phyloP scores from a whole-genome alignment of 2,888 invertebrate species.

The Aphidoletes aphidimyza region DNA sequence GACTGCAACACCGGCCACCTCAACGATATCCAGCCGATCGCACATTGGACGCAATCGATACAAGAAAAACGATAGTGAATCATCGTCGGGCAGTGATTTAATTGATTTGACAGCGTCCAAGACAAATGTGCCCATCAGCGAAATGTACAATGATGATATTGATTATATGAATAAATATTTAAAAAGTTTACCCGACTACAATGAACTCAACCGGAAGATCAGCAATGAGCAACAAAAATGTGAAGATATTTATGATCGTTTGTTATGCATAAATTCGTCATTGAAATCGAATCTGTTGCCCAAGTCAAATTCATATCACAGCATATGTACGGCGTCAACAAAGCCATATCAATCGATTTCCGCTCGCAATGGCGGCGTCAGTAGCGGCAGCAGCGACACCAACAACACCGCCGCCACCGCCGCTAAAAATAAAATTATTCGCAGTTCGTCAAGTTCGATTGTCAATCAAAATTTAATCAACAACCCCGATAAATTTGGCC shows the following conservation, averaged over 20 bases:
- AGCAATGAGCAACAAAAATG: slow-evolving; percentile 66
- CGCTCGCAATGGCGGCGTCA: background rate
- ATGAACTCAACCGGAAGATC: slow-evolving; percentile 65
- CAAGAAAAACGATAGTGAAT: background rate
- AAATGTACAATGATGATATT: slow-evolving; percentile 66
- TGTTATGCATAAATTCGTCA: slow-evolving; percentile 60
- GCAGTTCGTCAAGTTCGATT: slow-evolving; percentile 65
- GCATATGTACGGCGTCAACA: slow-evolving; percentile 59
- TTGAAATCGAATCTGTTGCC: slow-evolving; percentile 60
- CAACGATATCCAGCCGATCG: background rate
- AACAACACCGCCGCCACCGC: too few relatives aligned
- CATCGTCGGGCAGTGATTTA: slow-evolving; percentile 28
- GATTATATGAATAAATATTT: slow-evolving; percentile 67
- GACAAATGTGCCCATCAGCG: slow-evolving; percentile 56
- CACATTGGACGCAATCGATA: background rate
- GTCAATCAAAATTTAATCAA: slow-evolving; percentile 57
- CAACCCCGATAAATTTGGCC: slow-evolving; percentile 31
- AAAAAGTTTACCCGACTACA: slow-evolving; percentile 66
- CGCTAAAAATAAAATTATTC: slow-evolving; percentile 60
- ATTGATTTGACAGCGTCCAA: slow-evolving; percentile 42
- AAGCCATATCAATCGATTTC: slow-evolving; percentile 28
- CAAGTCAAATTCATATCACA: slow-evolving; percentile 65
- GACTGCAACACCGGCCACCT: background rate
- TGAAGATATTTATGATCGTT: slow-evolving; percentile 65
- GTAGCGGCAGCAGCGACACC: too few relatives aligned